Evolutionary conservation across 2,113 vertebrate species (phyloP).

Genomic region (Mormyrus lacerda): DNA sequence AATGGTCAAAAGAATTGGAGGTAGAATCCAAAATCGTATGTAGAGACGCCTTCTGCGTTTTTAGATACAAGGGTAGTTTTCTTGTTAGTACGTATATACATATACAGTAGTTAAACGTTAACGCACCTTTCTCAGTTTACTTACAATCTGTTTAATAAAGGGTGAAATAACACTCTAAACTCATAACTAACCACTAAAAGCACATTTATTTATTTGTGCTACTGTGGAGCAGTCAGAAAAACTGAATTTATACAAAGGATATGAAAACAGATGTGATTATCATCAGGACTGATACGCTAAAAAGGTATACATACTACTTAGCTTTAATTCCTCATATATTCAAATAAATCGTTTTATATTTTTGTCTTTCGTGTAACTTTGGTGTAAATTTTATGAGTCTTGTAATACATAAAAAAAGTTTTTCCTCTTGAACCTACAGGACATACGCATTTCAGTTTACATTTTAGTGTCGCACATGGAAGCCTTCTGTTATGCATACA

Average conservation of each 20-base stretch:
- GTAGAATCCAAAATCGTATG: neutral
- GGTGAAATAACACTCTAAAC: neutral
- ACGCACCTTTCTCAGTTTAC: neutral
- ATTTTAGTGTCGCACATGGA: neutral
- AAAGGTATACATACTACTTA: neutral
- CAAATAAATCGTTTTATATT: neutral
- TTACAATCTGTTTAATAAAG: neutral
- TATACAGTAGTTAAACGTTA: neutral
- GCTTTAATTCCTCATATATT: neutral
- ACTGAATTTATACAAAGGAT: neutral
- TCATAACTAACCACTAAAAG: neutral
- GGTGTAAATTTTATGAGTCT: neutral
- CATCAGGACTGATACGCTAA: neutral
- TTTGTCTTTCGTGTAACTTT: neutral
- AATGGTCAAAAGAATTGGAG: neutral
- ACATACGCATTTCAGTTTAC: neutral
- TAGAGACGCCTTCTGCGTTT: too few species aligned
- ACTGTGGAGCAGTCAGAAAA: neutral
- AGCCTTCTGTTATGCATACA: too few species aligned
- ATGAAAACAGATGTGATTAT: neutral
- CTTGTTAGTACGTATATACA: neutral
- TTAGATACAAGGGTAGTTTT: neutral
- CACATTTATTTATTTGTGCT: neutral
- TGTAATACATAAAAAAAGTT: neutral
- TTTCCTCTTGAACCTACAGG: neutral